phyloP scores from a whole-genome alignment of 2,888 invertebrate species.

The Agrotis puta region DNA sequence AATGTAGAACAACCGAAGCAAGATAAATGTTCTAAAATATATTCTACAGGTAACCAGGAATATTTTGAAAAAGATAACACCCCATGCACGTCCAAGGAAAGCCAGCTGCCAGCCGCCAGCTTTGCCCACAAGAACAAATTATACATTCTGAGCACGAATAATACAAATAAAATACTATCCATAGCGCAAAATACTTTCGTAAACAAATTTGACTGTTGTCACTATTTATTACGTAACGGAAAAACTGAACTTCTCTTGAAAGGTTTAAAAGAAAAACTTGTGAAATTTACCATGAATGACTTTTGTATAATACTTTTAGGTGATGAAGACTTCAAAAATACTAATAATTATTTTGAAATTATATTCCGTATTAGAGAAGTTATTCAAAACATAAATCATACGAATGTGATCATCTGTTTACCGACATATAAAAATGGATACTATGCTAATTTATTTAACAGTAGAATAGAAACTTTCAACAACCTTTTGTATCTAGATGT shows the following conservation, averaged over 20 bases:
- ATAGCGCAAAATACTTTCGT: background rate
- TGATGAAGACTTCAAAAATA: background rate
- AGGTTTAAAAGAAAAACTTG: slow-evolving; percentile 5
- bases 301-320: slow-evolving; percentile 8
- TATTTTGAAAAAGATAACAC: background rate
- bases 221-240: slow-evolving; percentile 6
- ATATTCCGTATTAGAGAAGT: background rate
- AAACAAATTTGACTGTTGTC: slow-evolving; percentile 7
- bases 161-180: slow-evolving; percentile 4
- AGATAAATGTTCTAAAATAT: background rate
- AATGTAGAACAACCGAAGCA: slow-evolving; percentile 1
- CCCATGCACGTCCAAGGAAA: background rate
- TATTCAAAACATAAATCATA: too few relatives aligned
- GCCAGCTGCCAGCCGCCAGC: background rate
- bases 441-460: background rate
- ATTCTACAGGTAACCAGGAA: background rate
- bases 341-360: background rate
- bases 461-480: slow-evolving; percentile 7
- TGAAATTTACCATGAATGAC: background rate
- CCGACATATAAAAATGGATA: background rate
- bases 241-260: background rate
- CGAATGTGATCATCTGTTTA: too few relatives aligned
- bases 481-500: slow-evolving; percentile 5
- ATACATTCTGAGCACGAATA: slow-evolving; percentile 5
- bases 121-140: slow-evolving; percentile 1